A percentile compares a stretch with the other conserved stretches of the same genome.
Evolutionary conservation across 30 jellyfish, hydroid and myxozoan species (phyloP).

Genomic region (Turritopsis rubra): DNA sequence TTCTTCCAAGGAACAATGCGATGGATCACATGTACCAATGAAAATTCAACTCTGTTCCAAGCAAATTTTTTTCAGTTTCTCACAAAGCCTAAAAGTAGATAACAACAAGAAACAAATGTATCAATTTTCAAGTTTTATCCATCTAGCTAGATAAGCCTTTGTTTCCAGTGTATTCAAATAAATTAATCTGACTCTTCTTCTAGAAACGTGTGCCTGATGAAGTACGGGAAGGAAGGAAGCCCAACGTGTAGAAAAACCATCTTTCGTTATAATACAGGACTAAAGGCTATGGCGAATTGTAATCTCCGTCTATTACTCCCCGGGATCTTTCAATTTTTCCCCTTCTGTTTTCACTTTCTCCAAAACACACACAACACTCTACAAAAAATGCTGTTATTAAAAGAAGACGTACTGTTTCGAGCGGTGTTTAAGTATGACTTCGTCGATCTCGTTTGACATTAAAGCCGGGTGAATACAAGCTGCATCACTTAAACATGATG

Average conservation of each 20-base stretch:
- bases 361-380: background rate
- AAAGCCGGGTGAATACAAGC: slow-evolving; percentile 54
- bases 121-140: background rate
- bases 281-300: too few relatives aligned
- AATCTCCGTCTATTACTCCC: too few relatives aligned
- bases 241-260: too few relatives aligned
- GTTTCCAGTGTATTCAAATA: too few relatives aligned
- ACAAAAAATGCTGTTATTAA: background rate
- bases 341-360: too few relatives aligned
- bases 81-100: background rate
- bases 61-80: background rate
- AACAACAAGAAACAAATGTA: background rate
- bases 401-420: slow-evolving; percentile 37
- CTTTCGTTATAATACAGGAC: too few relatives aligned
- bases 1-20: background rate
- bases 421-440: slow-evolving; percentile 67
- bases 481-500: slow-evolving; percentile 57
- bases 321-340: too few relatives aligned
- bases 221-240: too few relatives aligned
- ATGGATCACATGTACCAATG: background rate
- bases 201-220: too few relatives aligned
- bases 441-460: slow-evolving; percentile 47
- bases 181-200: too few relatives aligned
- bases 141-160: background rate
- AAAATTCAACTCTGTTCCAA: background rate